Base-by-base conservation (phyloP, 2,113 vertebrate species). In the Cichladusa arquata region DNA sequence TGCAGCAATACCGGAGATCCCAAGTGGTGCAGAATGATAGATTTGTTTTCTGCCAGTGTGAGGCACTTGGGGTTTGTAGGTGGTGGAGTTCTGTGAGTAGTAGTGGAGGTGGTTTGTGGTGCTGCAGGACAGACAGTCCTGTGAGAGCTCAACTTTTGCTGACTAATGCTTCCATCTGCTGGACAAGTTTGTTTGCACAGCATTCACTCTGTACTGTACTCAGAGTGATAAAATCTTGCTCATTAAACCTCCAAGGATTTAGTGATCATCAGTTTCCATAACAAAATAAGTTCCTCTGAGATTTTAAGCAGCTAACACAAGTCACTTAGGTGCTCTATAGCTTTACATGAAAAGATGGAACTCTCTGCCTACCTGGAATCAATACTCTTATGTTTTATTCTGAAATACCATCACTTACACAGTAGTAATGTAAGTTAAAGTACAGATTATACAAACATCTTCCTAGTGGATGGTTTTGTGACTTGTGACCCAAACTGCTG, bases 151-250 rank as follows among this genome's bases (percentile, higher is more conserved):
- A 45, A 56, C 60, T 83, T 92, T 81, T 48, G 57, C 92, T 92
- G 90, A 9, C 40, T 80, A 31, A 61, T 93, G 83, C 88, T 88
- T 90, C 96, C 96, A 96, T 74, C 96, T 96, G 23, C 92, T 95
- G 96, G 94, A 92, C 44, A 64, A 15, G 14, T 53, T 19, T 17
- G 12, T 88, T 72, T 76, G 85, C 40, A 44, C 85, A 78, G 12
- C 9, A 6, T 44, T 77, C 29, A 3, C 42, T 65, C 51, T 54
- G 6, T 36, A 4, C 58, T 29, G 34, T 14, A 8, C 17, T 36
- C 71, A 3, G 11, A 54, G 42, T 73, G 28, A 42, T 13, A 34
- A 48, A 72, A 45, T 26, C 65, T 45, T 33, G 6, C 53, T 57
- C 73, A 23, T 76, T 50, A 77, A 53, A 22, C 3, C 26, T 20